Evolutionary conservation across 1,140 invertebrate species (phyloP).

Genomic region (Penaeus indicus): DNA sequence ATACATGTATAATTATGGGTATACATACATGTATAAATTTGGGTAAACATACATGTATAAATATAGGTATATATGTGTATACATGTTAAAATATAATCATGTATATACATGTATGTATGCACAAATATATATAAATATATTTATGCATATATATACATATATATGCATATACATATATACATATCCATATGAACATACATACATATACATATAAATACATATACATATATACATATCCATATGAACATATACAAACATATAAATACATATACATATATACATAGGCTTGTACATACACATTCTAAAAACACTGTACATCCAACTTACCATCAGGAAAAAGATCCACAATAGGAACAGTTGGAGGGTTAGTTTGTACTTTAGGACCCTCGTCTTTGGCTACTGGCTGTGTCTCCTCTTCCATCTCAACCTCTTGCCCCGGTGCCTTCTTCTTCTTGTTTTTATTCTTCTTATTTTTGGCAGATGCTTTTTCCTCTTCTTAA

Average conservation of each 20-base stretch:
- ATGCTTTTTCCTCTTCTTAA: constrained; percentile 26
- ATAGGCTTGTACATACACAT: background rate
- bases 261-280: background rate
- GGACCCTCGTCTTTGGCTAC: constrained; percentile 49
- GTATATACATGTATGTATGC: too few species aligned
- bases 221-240: background rate
- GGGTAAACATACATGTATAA: too few species aligned
- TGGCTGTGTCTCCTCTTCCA: constrained; percentile 3
- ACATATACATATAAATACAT: background rate
- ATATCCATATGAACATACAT: too few species aligned
- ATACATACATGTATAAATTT: too few species aligned
- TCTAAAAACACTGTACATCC: constrained; percentile 66
- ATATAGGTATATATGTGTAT: too few species aligned
- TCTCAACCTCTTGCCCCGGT: background rate
- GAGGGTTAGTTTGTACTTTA: constrained; percentile 83
- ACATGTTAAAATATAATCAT: too few species aligned
- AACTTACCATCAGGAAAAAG: constrained; percentile 85
- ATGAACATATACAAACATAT: background rate
- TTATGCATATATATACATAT: too few species aligned
- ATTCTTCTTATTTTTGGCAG: constrained; percentile 43
- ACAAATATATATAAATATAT: too few species aligned
- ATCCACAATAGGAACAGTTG: constrained; percentile 87
- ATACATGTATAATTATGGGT: too few species aligned
- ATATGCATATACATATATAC: too few species aligned
- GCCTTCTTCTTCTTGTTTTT: constrained; percentile 50